Base-by-base conservation (phyloP, 2,888 invertebrate genomes). In the Onchidella celtica region DNA sequence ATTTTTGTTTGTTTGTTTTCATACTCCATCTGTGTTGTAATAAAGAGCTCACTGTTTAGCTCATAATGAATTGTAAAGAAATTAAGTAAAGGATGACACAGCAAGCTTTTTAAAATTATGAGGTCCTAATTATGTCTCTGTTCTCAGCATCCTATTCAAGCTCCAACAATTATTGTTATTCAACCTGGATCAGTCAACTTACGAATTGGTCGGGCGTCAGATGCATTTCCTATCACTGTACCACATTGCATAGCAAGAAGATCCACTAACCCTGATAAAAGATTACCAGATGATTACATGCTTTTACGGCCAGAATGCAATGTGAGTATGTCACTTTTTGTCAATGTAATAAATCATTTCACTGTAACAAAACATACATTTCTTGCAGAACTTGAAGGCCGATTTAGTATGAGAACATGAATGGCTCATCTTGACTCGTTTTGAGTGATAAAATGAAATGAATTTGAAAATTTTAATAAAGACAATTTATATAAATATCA, bases 181-280 rank as follows among this genome's bases (percentile, higher is more conserved):
- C 98, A 98, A 92, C 98, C 98, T 29, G 98, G 98, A 9, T 98
- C 98, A 0, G 95, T 96, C 70, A 96, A 97, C 93, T 95, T 98
- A 34, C 95, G 98, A 84, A 96, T 98, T 91, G 98, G 98, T 0
- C 94, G 97, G 88, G 98, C 98, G 1, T 97, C 97, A 0, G 98
- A 98, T 93, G 94, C 97, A 2, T 95, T 96, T 91, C 98, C 98
- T 14, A 95, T 96, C 79, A 96, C 96, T 57, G 95, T 98, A 81
- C 94, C 98, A 0, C 98, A 98, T 93, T 97, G 97, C 69, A 95
- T 97, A 81, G 97, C 97, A 0, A 95, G 97, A 83, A 95, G 95
- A 92, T 88, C 86, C 76, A 89, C 88, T 65, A 75, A 76, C 57
- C 83, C 82, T 9, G 81, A 84, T 24, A 78, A 83, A 70, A 82